Evolutionary conservation across 2,888 invertebrate species (phyloP), one percentile per base, ranked within the genome.

Genomic region (Epistrophe eligans): DNA sequence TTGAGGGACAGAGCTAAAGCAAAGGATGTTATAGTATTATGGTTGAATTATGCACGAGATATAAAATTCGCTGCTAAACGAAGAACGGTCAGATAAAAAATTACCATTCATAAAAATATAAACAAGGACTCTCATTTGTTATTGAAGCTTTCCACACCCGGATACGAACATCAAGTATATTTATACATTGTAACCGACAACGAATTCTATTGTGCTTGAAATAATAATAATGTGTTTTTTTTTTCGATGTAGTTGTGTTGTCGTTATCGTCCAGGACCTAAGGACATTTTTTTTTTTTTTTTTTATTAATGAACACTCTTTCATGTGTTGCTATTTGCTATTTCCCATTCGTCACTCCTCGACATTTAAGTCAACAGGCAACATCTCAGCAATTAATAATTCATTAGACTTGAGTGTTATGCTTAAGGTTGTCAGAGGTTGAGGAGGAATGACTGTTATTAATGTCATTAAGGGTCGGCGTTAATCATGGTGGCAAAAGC

Each of bases 71-170:
- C 10, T 50, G 50, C 67, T 50, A 35, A 67, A 67, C 67, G 50
- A 67, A 50, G 15, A 67, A 67, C 50, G 67, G 67, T 67, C 67
- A 50, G 67, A 50, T 50, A 50, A 50, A 67, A 24, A 67, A 67
- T 67, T 67, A 67, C 67, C 67, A 67, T 67, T 67, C 67, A 67
- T 67, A 50, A 35, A 67, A 67, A 67, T 35, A 50, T 19, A 50
- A 67, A 50, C 45, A 67, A 67, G 48, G 45, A 67, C 35, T 28
- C 35, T 50, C 67, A 67, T 67, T 67, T 67, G 50, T 67, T 67
- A 50, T 50, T 67, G 67, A 50, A 19, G 67, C 67, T 50, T 50
- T 50, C 17, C 19, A 38, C 67, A 50, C 50, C 50, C 15, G 32
- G 32, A 32, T 11, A 7, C n/a, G 13, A 5, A 0, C 4, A 52